These are phyloP conservation scores for Chionomys nivalis DNA, from an alignment of 2,113 vertebrate species.

Conservation along the genomic window DNA sequence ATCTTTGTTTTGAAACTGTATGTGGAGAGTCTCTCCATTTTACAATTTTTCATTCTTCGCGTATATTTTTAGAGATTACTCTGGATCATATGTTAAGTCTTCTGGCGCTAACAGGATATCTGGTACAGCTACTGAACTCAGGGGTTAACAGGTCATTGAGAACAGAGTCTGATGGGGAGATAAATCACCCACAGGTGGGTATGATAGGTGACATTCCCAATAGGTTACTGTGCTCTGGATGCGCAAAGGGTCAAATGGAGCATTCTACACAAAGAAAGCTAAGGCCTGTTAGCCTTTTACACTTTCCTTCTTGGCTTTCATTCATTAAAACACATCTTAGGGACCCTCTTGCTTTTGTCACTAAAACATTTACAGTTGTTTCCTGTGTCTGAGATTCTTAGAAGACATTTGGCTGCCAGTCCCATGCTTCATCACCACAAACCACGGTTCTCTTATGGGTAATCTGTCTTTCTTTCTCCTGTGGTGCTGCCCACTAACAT, in stretches of 20 bases:
- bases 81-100: background rate
- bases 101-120: background rate
- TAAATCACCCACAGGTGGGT: background rate
- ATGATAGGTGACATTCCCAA: too few relatives aligned
- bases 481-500: background rate
- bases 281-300: background rate
- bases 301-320: slow-evolving; percentile 11
- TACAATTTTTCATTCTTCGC: background rate
- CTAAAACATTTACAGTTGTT: background rate
- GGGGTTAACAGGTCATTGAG: background rate
- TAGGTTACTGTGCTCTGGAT: background rate
- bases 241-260: background rate
- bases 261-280: background rate
- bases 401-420: slow-evolving; percentile 1
- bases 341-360: slow-evolving; percentile 2
- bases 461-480: background rate
- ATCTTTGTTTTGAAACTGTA: background rate
- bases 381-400: slow-evolving; percentile 14
- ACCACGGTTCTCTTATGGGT: background rate
- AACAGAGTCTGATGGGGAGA: background rate
- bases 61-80: background rate
- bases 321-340: background rate
- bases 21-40: background rate
- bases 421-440: background rate
- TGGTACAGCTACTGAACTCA: background rate